A percentile compares a stretch with the other conserved stretches of the same genome.
These are phyloP conservation scores for Bubo blakistoni DNA, from an alignment of 2,113 vertebrate genomes.

Conservation along the genomic window DNA sequence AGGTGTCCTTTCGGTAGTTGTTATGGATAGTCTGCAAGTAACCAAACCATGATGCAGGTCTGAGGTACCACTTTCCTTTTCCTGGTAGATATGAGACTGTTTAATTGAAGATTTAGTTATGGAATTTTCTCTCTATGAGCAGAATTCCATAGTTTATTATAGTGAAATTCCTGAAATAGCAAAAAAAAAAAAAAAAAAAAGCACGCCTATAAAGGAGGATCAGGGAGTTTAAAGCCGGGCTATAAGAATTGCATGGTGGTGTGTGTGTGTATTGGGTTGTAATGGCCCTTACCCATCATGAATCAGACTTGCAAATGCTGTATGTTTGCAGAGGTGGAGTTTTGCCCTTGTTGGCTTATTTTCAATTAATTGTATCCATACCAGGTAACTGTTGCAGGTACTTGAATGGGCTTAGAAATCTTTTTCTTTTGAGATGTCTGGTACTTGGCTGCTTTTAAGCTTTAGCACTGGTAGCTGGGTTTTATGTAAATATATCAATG, in stretches of 20 bases:
- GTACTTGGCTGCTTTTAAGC: background rate
- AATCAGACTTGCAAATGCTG: background rate
- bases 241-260: background rate
- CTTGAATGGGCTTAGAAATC: background rate
- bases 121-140: conserved; percentile 13
- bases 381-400: background rate
- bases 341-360: background rate
- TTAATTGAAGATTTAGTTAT: conserved; percentile 41
- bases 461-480: background rate
- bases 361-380: background rate
- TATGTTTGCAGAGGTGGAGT: background rate
- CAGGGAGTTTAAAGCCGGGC: background rate
- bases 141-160: conserved; percentile 55
- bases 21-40: background rate
- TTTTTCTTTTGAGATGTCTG: background rate
- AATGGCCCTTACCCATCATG: background rate
- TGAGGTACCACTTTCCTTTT: background rate
- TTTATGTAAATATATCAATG: background rate
- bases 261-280: background rate
- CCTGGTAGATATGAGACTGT: background rate
- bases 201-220: background rate
- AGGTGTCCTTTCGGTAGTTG: background rate
- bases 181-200: background rate
- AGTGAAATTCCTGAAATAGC: conserved; percentile 56
- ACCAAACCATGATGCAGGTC: background rate